Base-by-base conservation (phyloP, 2,888 invertebrate species). In the Tetropium fuscum region DNA sequence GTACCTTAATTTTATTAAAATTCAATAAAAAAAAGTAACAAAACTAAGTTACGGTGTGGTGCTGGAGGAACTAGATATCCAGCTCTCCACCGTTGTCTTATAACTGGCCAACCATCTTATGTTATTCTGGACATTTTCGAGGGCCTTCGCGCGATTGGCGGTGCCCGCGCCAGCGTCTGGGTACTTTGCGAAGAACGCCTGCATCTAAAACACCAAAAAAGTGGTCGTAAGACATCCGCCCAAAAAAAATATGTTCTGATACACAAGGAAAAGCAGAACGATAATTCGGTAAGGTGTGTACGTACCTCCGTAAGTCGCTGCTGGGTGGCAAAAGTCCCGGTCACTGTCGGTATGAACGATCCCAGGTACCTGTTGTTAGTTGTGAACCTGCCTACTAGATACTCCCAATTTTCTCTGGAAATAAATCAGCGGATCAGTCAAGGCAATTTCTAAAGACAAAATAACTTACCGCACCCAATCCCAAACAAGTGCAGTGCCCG, bases 91-190 rank as follows among this genome's bases (percentile, higher is more conserved):
- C 1, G 81, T 75, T 0, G 75, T 70, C 36, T 86, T 84, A 75
- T 93, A 88, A 0, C 82, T 84, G 10, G 83, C 75, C 51, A 90
- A 78, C 96, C 97, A 97, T 55, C 87, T 86, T 8, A 96, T 93
- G 75, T 95, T 96, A 74, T 88, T 89, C 41, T 85, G 82, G 0
- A 95, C 91, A 0, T 84, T 89, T 79, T 94, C 95, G 1, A 94
- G 76, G 0, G 96, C 94, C 68, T 89, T 88, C 13, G 84, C 83
- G 20, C 97, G 85, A 0, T 89, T 88, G 5, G 87, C 79, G 20
- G 85, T 89, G 0, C 96, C 96, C 1, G 97, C 94, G 0, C 97
- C 97, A 0, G 93, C 94, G 0, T 95, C 89, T 0, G 95, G 94
- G 78, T 94, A 89, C 71, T 88, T 84, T 0, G 79, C 82, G 77